Conservation (phyloP, 2,888 invertebrate genomes). For the Operophtera brumata region DNA sequence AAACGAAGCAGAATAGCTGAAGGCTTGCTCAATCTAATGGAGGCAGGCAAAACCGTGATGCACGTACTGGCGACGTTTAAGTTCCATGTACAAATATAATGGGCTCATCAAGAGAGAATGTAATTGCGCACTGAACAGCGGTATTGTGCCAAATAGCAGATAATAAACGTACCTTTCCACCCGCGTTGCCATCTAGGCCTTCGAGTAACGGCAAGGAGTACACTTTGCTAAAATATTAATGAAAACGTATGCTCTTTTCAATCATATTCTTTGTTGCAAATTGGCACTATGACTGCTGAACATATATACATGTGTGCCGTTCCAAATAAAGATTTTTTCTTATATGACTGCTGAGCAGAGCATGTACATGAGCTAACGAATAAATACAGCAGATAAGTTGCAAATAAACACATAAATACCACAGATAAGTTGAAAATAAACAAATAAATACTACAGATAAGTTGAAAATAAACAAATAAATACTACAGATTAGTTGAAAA, state of each 20-base stretch:
- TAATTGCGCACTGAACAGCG: slow-evolving; percentile 42
- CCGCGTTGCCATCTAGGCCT: slow-evolving; percentile 63
- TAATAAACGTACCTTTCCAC: slow-evolving; percentile 59
- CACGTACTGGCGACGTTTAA: slow-evolving; percentile 37
- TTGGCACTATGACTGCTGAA: no score
- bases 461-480: no score
- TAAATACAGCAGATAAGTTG: no score
- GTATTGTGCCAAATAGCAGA: slow-evolving; percentile 55
- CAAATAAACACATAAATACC: no score
- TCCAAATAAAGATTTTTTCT: no score
- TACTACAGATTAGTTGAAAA: no score
- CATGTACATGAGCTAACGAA: no score
- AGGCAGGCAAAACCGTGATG: slow-evolving; percentile 33
- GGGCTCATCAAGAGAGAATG: slow-evolving; percentile 52
- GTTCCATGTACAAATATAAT: slow-evolving; percentile 46
- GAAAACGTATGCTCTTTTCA: slow-evolving; percentile 15
- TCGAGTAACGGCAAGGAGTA: slow-evolving; percentile 52
- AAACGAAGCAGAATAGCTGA: slow-evolving; percentile 35
- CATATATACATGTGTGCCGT: no score
- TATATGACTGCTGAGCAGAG: no score
- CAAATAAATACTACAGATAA: no score
- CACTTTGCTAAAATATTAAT: slow-evolving; percentile 43
- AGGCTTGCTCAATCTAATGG: slow-evolving; percentile 33
- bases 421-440: no score
- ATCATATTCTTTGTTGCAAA: slow-evolving; percentile 16